phyloP scores from a whole-genome alignment of 2,888 invertebrate genomes.

The Zele albiditarsus region DNA sequence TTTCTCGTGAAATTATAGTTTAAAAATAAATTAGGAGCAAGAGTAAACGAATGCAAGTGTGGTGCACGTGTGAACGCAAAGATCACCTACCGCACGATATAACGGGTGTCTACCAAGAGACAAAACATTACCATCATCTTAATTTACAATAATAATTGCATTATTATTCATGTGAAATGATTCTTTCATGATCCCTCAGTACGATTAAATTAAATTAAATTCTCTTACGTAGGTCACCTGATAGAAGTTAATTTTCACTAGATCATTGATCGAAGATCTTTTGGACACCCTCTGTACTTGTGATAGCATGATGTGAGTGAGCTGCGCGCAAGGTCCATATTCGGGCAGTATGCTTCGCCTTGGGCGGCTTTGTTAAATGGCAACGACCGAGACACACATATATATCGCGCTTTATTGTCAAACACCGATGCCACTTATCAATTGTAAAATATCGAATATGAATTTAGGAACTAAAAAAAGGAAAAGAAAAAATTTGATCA shows the following conservation, averaged over 20 bases:
- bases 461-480: constrained; percentile 14
- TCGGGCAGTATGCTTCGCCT: constrained; percentile 46
- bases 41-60: constrained; percentile 49
- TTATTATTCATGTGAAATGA: neutral
- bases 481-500: neutral
- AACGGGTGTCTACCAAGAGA: constrained; percentile 47
- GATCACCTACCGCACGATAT: constrained; percentile 49
- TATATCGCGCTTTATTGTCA: neutral
- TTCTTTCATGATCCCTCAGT: neutral
- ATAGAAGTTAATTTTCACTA: neutral
- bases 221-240: no score
- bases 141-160: neutral
- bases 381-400: constrained; percentile 45
- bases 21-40: constrained; percentile 14
- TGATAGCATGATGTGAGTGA: constrained; percentile 34
- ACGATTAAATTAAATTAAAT: neutral
- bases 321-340: constrained; percentile 48
- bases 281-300: constrained; percentile 40
- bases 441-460: neutral
- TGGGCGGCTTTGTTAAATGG: constrained; percentile 46
- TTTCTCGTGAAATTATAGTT: neutral
- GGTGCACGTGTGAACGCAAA: constrained; percentile 51
- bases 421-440: neutral
- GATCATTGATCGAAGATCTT: neutral
- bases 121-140: neutral